Base-by-base conservation (phyloP, 1,140 invertebrate genomes). In the Tetragonula clypearis region DNA sequence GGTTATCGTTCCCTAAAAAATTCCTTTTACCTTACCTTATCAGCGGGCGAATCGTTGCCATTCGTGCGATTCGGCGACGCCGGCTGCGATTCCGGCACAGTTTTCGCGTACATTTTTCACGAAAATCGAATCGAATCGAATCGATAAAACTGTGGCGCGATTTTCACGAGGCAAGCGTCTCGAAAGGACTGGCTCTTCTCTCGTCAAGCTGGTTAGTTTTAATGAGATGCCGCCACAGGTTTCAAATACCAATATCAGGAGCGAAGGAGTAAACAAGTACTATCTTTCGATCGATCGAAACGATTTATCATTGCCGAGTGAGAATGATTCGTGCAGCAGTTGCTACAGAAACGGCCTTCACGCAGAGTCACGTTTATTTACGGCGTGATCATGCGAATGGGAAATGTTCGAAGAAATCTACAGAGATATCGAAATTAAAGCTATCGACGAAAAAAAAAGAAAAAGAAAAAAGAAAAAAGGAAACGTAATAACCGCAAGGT, bases 1-100 rank as follows among this genome's bases (percentile, higher is more conserved):
- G 55, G n/a, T 35, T 79, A 23, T 15, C 2, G n/a, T 41, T 17
- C 0, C 1, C 8, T 26, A 1, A 30, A 1, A 73, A 60, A 2
- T 71, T 30, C 56, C 9, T 1, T 56, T 79, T 79, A 90, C 88
- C 62, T 79, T 79, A 90, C 88, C 87, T 71, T 89, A 53, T 90
- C 88, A 11, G 60, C n/a, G 5, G 35, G 41, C 2, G 66, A 73
- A 3, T 23, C 73, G 3, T 62, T 4, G 60, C 53, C 4, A 35
- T 35, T 30, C 0, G 0, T 4, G 17, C 74, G 12, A 19, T 58
- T 9, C 6, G 2, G 19, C 11, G 0, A 2, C 6, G 0, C 21
- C 1, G 30, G 30, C 6, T 8, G 41, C 2, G 2, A 53, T 41
- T 68, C 55, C 9, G 19, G 12, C 6, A 21, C 9, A 26, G 17